phyloP scores from a whole-genome alignment of 2,113 vertebrate species.

The Sakesphorus luctuosus region DNA sequence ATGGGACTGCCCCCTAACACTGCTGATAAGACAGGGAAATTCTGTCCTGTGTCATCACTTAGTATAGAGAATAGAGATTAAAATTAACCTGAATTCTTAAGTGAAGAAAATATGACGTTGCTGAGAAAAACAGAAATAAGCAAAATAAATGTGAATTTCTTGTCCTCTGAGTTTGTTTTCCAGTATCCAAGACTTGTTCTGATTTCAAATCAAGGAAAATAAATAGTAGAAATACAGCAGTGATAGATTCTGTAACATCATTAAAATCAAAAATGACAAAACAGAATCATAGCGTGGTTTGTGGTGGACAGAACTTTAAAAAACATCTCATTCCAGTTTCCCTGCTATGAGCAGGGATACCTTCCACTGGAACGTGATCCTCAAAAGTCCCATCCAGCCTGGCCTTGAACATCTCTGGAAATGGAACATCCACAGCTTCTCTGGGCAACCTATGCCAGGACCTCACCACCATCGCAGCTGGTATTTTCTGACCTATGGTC shows the following conservation, averaged over 20 bases:
- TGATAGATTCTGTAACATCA: neutral
- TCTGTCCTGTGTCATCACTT: neutral
- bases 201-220: neutral
- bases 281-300: neutral
- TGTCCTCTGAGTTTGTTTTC: neutral
- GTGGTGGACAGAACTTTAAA: neutral
- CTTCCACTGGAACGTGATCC: neutral
- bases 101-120: neutral
- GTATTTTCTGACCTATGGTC: neutral
- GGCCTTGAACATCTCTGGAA: neutral
- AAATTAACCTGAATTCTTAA: neutral
- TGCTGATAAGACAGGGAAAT: neutral
- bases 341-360: neutral
- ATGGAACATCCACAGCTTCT: neutral
- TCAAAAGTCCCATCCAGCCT: too few relatives aligned
- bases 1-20: too few relatives aligned
- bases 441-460: fast-evolving
- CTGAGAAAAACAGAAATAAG: neutral
- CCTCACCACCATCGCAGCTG: neutral
- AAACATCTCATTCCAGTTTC: fast-evolving
- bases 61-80: neutral
- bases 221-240: neutral
- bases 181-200: neutral
- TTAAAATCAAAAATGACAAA: neutral
- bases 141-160: neutral